Base-by-base conservation (phyloP, 2,113 vertebrate genomes). In the Hassar affinis region DNA sequence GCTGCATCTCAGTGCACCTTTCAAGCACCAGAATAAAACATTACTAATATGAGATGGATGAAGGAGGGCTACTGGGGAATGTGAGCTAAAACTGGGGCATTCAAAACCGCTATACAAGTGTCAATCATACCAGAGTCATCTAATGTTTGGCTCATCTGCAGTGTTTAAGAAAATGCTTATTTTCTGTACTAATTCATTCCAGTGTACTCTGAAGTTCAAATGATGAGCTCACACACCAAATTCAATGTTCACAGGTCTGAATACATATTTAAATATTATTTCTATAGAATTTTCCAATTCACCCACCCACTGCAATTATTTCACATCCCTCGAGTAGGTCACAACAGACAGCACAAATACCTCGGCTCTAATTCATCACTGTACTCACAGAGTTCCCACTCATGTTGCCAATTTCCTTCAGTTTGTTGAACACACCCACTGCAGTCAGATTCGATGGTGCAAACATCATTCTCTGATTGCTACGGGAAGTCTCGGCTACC, bases 401-500 rank as follows among this genome's bases (percentile, higher is more conserved):
- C 93, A 97, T 96, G 84, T 87, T 91, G 61, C 95, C 95, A 71
- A 98, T 97, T 83, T 97, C 96, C 49, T 92, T 95, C 75, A 98
- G 91, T 85, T 95, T 96, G 92, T 83, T 71, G 78, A 97, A 95
- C 85, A 98, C 96, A 3, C 94, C 93, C 0, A 87, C n/a, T 14
- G 91, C 94, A 0, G 92, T 95, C 84, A 98, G 95, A 4, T 90
- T 94, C 1, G 95, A 94, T 0, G 96, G 96, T 0, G 93, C 92
- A 88, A 97, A 94, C 96, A 97, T 94, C 78, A 92, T 96, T 66
- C 96, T 92, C 88, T 97, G 96, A 82, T 95, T 97, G 90, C 95
- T 95, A 77, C 96, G 96, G 88, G 96, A 97, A 83, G 90, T 96
- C 92, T 97, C 96, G 0, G 96, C 97, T 88, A 98, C 96, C 35